Evolutionary conservation across 2,113 vertebrate species (phyloP), one percentile per base, ranked within the genome.

Genomic region (Polypterus senegalus): DNA sequence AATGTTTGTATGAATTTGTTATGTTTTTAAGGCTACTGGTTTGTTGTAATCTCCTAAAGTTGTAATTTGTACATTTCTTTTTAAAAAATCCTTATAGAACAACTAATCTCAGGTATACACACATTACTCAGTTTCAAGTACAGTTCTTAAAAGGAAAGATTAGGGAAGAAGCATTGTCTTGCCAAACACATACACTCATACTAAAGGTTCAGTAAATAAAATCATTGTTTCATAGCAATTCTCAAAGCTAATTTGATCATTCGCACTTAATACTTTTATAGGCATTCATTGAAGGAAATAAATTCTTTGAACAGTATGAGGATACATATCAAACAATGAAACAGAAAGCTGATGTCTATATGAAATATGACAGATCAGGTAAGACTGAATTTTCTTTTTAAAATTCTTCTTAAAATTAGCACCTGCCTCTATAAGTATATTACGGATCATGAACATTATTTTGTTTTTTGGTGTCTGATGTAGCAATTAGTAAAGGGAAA

Each of bases 231-330:
- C 59, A 52, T 27, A 27, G 27, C 27, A 27, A 27, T 27, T 27
- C 27, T 27, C 27, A 27, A 27, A 27, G 27, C 27, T 27, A 27
- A 27, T 27, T 27, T 27, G 27, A 27, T 27, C 27, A 27, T 27
- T 27, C 2, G 27, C 27, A 27, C 27, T 27, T 27, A 1, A 27
- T 27, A 7, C n/a, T 71, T 68, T 71, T 72, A 73, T 76, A 98
- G 96, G 77, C 86, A 57, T 92, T 97, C 67, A 92, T 94, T 66
- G 95, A 99, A 79, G 93, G 91, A 44, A 93, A 89, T 73, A 85
- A 88, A 69, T 96, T 99, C 78, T 98, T 99, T 75, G 95, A 97
- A 46, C 92, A 97, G 57, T 99, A 97, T 62, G 93, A 98, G 75
- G 85, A 91, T 54, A 91, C 92, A 8, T 94, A 89, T 76, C 83